phyloP scores from a whole-genome alignment of 2,888 invertebrate genomes.

The Ennomos erosarius region DNA sequence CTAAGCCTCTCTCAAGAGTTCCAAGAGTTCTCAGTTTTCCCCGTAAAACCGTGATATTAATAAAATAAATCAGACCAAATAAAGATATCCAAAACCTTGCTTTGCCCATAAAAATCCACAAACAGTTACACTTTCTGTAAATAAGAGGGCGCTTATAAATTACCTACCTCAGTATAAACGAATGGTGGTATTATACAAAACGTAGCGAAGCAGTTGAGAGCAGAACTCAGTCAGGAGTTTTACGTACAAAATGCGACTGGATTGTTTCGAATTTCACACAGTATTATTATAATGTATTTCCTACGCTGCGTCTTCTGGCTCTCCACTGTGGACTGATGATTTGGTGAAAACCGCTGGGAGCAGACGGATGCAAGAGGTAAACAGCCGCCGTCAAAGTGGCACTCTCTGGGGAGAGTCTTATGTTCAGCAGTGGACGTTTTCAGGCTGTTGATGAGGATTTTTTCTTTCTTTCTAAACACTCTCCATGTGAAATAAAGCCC shows the following conservation, averaged over 20 bases:
- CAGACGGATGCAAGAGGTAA: no score
- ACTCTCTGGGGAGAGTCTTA: no score
- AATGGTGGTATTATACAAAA: slow-evolving; percentile 63
- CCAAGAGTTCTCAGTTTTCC: slow-evolving; percentile 5
- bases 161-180: slow-evolving; percentile 58
- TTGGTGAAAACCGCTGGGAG: no score
- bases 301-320: no score
- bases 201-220: slow-evolving; percentile 52
- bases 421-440: no score
- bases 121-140: slow-evolving; percentile 43
- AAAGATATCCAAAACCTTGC: slow-evolving; percentile 29
- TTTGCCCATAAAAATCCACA: slow-evolving; percentile 37
- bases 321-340: no score
- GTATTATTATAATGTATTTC: no score
- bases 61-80: slow-evolving; percentile 27
- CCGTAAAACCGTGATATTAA: slow-evolving; percentile 9
- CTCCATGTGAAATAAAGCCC: no score
- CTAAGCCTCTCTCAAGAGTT: slow-evolving; percentile 2
- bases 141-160: slow-evolving; percentile 45
- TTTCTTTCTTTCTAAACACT: no score
- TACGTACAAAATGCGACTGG: slow-evolving; percentile 13
- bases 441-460: no score
- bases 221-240: slow-evolving; percentile 41
- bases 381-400: no score
- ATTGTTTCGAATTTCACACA: neutral